Conservation (phyloP, 2,888 invertebrate species). For the Calameuta idolon region DNA sequence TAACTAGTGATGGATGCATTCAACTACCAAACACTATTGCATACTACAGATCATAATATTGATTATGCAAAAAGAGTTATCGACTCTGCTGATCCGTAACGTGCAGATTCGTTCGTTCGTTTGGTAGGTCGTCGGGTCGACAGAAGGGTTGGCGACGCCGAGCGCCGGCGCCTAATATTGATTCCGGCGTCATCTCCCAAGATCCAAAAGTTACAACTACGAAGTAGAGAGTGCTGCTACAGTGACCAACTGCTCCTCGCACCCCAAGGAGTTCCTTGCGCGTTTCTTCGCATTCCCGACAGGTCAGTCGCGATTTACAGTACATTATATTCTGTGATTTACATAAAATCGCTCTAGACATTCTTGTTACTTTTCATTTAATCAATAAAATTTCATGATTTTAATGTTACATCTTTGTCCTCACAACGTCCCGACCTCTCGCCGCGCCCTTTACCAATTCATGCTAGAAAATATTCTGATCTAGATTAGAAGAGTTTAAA, state of each 20-base stretch:
- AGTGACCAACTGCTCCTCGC: slow-evolving; percentile 59
- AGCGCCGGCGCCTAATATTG: slow-evolving; percentile 63
- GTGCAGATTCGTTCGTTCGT: background rate
- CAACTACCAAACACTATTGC: background rate
- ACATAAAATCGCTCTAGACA: background rate
- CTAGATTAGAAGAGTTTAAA: background rate
- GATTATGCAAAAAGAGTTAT: background rate
- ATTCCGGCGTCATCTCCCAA: slow-evolving; percentile 44
- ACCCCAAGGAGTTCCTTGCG: slow-evolving; percentile 57
- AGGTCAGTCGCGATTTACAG: slow-evolving; percentile 51
- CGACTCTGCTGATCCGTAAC: background rate
- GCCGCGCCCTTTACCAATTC: slow-evolving; percentile 15
- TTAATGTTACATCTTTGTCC: background rate
- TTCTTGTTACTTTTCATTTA: background rate
- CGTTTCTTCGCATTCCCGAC: slow-evolving; percentile 52
- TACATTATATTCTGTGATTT: background rate
- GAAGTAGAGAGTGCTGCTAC: slow-evolving; percentile 59
- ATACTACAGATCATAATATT: background rate
- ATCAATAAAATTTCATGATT: background rate
- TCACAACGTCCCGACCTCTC: background rate
- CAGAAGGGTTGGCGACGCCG: slow-evolving; percentile 13
- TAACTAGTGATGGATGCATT: background rate
- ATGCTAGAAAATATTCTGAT: background rate
- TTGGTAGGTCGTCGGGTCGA: background rate
- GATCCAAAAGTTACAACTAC: slow-evolving; percentile 52